Evolutionary conservation across 2,113 vertebrate genomes (phyloP).

Genomic region (Lates calcarifer): DNA sequence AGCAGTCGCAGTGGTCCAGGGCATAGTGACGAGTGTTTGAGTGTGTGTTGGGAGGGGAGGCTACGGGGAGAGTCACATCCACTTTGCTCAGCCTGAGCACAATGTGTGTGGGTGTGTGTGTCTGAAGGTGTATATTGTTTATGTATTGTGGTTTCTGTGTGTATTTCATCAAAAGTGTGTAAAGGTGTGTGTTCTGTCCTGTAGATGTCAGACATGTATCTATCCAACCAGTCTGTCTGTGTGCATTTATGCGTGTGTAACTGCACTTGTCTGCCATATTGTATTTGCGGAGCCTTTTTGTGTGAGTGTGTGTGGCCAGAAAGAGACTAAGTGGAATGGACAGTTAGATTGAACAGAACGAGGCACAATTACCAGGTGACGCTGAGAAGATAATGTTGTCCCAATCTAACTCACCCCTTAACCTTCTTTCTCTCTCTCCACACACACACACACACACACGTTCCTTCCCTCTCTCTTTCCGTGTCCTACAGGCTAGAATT

Average conservation of each 20-base stretch:
- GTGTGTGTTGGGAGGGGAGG: constrained; percentile 28
- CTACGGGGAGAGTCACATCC: constrained; percentile 36
- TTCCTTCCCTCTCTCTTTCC: constrained; percentile 9
- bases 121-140: neutral
- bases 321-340: constrained; percentile 79
- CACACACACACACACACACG: constrained; percentile 14
- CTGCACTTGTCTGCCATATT: neutral
- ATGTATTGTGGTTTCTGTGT: neutral
- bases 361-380: constrained; percentile 84
- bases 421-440: neutral
- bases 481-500: constrained; percentile 36
- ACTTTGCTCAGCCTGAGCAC: constrained; percentile 24
- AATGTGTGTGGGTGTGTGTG: constrained; percentile 23
- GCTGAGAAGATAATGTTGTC: constrained; percentile 84
- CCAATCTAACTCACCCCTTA: constrained; percentile 55
- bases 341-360: constrained; percentile 84
- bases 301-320: constrained; percentile 32
- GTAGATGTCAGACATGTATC: neutral
- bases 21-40: constrained; percentile 30
- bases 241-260: constrained; percentile 23
- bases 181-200: neutral
- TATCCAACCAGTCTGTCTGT: constrained; percentile 16
- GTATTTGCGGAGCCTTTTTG: constrained; percentile 1
- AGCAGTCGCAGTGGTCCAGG: constrained; percentile 56
- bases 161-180: constrained; percentile 31